Percentiles rank a stretch among this genome's conserved stretches.
Conservation (phyloP, 2,888 invertebrate species). For the Ennomos quercinarius region DNA sequence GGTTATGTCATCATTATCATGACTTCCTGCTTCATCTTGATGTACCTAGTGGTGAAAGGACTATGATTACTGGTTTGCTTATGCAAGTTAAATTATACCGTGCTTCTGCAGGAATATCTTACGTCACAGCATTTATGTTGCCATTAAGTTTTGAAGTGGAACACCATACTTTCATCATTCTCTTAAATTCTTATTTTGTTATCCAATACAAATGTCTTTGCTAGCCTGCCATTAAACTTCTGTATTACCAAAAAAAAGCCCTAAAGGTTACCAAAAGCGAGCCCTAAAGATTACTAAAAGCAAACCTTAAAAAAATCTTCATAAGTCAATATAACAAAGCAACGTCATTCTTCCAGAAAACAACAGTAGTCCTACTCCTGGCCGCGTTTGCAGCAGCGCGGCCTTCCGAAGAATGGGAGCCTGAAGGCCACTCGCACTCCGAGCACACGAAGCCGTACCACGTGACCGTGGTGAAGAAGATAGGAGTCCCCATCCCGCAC, state of each 20-base stretch:
- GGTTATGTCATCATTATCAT: slow-evolving; percentile 25
- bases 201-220: too few species aligned
- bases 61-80: slow-evolving; percentile 14
- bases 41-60: slow-evolving; percentile 48
- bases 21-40: slow-evolving; percentile 33
- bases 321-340: too few species aligned
- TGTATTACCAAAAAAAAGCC: too few species aligned
- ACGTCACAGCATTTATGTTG: slow-evolving; percentile 6
- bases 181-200: too few species aligned
- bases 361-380: slow-evolving; percentile 70
- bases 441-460: slow-evolving; percentile 89
- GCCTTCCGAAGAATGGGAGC: slow-evolving; percentile 79
- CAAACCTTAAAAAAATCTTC: too few species aligned
- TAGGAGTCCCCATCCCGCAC: slow-evolving; percentile 90
- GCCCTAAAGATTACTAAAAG: too few species aligned
- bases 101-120: slow-evolving; percentile 8
- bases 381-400: slow-evolving; percentile 62
- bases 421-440: slow-evolving; percentile 87
- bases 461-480: slow-evolving; percentile 89
- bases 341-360: slow-evolving; percentile 60
- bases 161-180: too few species aligned
- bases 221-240: too few species aligned
- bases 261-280: too few species aligned
- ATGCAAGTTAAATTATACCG: slow-evolving; percentile 18
- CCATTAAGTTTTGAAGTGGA: too few species aligned